Evolutionary conservation across 1,140 invertebrate genomes (phyloP).

Genomic region (Chrysopa pallens): DNA sequence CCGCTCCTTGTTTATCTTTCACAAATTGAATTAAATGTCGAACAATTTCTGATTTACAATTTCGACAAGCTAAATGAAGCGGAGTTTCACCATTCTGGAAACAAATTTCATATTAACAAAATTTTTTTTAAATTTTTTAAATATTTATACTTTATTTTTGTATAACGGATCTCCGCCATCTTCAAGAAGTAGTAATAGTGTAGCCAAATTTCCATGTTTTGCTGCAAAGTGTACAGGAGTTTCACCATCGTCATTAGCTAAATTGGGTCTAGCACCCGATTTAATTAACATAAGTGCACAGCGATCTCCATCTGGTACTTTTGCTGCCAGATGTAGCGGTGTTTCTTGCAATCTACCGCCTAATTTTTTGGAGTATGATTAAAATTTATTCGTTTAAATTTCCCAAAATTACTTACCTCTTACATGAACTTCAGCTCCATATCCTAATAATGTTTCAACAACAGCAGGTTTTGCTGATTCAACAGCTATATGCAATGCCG

Average conservation of each 20-base stretch:
- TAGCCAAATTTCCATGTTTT: conserved; percentile 69
- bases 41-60: conserved; percentile 73
- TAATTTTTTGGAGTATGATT: conserved; percentile 9
- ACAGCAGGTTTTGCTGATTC: conserved; percentile 88
- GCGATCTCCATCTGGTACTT: conserved; percentile 82
- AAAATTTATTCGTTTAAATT: background rate
- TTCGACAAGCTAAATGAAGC: conserved; percentile 73
- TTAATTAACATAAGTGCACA: conserved; percentile 96
- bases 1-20: conserved; percentile 49
- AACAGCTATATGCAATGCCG: conserved; percentile 96
- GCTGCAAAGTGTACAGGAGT: conserved; percentile 87
- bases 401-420: conserved; percentile 35
- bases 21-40: conserved; percentile 71
- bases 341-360: conserved; percentile 75
- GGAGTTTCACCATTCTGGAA: conserved; percentile 86
- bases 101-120: background rate
- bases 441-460: conserved; percentile 90
- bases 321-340: conserved; percentile 85
- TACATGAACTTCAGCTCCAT: conserved; percentile 91
- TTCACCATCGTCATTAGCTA: conserved; percentile 79
- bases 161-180: conserved; percentile 79
- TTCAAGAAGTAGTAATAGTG: conserved; percentile 68
- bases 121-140: background rate
- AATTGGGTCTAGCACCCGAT: conserved; percentile 90
- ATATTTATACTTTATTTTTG: conserved; percentile 66